Percentiles rank a stretch among this genome's conserved stretches.
Conservation (phyloP, 2,113 vertebrate genomes). For the Laticauda colubrina region DNA sequence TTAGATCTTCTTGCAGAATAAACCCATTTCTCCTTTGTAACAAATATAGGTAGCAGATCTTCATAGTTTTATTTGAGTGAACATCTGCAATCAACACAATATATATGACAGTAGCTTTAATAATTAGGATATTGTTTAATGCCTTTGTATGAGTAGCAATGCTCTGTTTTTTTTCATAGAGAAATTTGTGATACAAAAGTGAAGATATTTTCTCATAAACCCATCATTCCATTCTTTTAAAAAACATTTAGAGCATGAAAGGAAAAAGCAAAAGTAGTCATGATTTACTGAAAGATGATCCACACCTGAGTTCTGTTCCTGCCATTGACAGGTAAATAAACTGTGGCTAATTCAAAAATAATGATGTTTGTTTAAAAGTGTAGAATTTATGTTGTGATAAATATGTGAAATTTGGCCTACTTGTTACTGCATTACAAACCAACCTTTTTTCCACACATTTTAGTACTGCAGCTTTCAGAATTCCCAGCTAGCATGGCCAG, state of each 20-base stretch:
- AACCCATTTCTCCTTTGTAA: background rate
- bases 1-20: background rate
- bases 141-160: background rate
- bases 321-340: conserved; percentile 81
- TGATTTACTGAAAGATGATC: conserved; percentile 93
- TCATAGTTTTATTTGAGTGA: background rate
- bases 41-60: background rate
- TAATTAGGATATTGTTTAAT: background rate
- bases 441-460: background rate
- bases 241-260: conserved; percentile 83
- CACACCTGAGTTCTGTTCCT: conserved; percentile 89
- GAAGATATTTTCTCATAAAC: conserved; percentile 30
- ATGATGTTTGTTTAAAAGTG: background rate
- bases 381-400: background rate
- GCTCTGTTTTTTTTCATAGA: background rate
- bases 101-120: background rate
- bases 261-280: conserved; percentile 99
- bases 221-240: background rate
- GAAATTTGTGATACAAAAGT: background rate
- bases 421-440: background rate
- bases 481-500: background rate
- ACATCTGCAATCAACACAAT: background rate
- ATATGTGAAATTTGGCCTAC: background rate
- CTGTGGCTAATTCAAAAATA: background rate
- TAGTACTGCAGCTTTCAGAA: background rate